Percentiles rank a stretch among this genome's conserved stretches.
Evolutionary conservation across 2,888 invertebrate species (phyloP).

Genomic region (Pediacus dermestoides): DNA sequence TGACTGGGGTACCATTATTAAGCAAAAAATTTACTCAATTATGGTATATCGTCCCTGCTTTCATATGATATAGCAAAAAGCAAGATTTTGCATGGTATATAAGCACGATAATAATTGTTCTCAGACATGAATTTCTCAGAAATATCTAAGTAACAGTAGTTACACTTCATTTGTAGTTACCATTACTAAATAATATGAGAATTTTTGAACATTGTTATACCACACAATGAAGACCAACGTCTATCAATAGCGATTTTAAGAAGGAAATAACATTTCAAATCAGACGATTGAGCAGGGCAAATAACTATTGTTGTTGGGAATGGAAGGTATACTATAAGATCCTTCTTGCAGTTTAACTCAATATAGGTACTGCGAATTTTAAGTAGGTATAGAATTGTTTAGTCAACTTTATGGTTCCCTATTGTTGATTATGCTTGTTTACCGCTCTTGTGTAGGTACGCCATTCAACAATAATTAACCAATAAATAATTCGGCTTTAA

Average conservation of each 20-base stretch:
- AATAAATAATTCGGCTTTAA: conserved; percentile 16
- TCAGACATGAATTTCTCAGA: too few relatives aligned
- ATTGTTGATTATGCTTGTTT: conserved; percentile 28
- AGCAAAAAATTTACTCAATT: too few relatives aligned
- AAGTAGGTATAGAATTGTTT: conserved; percentile 38
- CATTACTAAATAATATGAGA: too few relatives aligned
- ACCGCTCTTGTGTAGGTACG: conserved; percentile 16
- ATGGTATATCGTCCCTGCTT: too few relatives aligned
- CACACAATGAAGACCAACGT: conserved; percentile 16
- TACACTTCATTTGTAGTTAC: too few relatives aligned
- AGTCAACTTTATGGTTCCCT: conserved; percentile 33
- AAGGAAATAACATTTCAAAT: conserved; percentile 41
- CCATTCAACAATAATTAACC: conserved; percentile 25
- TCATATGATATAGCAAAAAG: too few relatives aligned
- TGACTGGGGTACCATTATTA: too few relatives aligned
- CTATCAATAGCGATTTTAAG: conserved; percentile 39
- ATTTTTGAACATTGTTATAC: too few relatives aligned
- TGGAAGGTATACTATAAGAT: conserved; percentile 36
- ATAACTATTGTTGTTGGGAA: conserved; percentile 39
- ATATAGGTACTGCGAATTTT: conserved; percentile 38
- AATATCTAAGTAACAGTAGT: too few relatives aligned
- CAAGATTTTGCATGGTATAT: too few relatives aligned
- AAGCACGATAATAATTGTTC: too few relatives aligned
- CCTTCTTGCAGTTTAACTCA: conserved; percentile 36
- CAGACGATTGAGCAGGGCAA: conserved; percentile 42